These are phyloP conservation scores for Halesus radiatus DNA, from an alignment of 1,140 invertebrate species.

Conservation along the genomic window DNA sequence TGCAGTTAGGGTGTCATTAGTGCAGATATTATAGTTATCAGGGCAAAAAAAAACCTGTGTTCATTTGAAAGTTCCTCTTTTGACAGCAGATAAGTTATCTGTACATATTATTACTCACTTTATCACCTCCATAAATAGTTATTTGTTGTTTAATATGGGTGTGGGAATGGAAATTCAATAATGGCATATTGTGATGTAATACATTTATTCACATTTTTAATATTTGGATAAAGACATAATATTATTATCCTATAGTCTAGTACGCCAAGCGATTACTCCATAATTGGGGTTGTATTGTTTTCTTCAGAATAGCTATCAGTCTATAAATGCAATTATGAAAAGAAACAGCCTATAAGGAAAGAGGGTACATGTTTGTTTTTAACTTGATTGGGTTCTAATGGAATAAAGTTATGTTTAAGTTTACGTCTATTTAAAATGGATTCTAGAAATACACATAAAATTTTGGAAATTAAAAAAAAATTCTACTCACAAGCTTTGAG, in stretches of 20 bases:
- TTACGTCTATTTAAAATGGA: not conserved
- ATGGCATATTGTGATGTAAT: conserved; percentile 23
- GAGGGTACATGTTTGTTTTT: not conserved
- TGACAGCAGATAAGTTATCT: too few species aligned
- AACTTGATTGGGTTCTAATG: conserved; percentile 1
- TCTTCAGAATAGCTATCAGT: conserved; percentile 35
- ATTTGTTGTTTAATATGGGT: too few species aligned
- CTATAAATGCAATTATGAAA: conserved; percentile 30
- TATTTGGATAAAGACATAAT: conserved; percentile 35
- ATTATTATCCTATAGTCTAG: conserved; percentile 24
- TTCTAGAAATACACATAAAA: not conserved
- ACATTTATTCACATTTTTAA: conserved; percentile 39
- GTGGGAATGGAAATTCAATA: not conserved
- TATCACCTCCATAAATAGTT: too few species aligned
- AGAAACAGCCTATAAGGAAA: conserved; percentile 2
- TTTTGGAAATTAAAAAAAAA: too few species aligned
- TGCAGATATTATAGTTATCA: too few species aligned
- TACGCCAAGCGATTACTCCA: conserved; percentile 34
- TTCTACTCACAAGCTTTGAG: not conserved
- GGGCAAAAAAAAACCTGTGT: too few species aligned
- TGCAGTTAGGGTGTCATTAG: too few species aligned
- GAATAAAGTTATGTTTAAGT: not conserved
- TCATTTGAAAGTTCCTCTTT: too few species aligned
- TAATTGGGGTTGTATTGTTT: conserved; percentile 29
- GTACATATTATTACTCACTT: too few species aligned